These are phyloP conservation scores for Chaetorhynchus papuensis DNA, from an alignment of 2,113 vertebrate genomes.

Conservation along the genomic window DNA sequence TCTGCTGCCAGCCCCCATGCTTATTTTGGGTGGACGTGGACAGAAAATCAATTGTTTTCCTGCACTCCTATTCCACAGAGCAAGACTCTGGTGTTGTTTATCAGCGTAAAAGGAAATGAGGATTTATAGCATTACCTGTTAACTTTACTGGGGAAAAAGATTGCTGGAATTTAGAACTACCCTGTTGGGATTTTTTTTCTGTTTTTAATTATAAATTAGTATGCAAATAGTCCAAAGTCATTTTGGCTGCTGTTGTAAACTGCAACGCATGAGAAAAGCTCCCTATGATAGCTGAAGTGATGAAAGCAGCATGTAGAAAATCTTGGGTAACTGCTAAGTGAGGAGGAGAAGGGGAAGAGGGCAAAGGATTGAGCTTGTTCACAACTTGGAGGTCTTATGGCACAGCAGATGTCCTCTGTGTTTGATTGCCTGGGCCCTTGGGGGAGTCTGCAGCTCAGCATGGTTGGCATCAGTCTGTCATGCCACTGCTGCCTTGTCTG, in stretches of 20 bases:
- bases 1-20: neutral
- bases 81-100: neutral
- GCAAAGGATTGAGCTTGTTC: neutral
- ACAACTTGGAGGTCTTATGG: neutral
- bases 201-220: slow-evolving; percentile 25
- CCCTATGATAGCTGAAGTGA: neutral
- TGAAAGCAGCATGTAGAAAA: neutral
- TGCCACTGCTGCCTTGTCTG: neutral
- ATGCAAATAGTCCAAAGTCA: slow-evolving; percentile 4
- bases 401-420: neutral
- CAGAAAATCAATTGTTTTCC: neutral
- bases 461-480: neutral
- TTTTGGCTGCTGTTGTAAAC: neutral
- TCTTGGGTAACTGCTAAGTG: neutral
- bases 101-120: neutral
- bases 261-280: neutral
- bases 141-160: neutral
- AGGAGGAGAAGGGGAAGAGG: neutral
- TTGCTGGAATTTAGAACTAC: neutral
- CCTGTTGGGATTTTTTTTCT: neutral
- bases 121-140: slow-evolving; percentile 1
- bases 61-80: neutral
- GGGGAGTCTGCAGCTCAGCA: neutral
- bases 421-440: neutral
- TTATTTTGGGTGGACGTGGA: neutral